Evolutionary conservation across 2,113 vertebrate species (phyloP).

Genomic region (Athene noctua): DNA sequence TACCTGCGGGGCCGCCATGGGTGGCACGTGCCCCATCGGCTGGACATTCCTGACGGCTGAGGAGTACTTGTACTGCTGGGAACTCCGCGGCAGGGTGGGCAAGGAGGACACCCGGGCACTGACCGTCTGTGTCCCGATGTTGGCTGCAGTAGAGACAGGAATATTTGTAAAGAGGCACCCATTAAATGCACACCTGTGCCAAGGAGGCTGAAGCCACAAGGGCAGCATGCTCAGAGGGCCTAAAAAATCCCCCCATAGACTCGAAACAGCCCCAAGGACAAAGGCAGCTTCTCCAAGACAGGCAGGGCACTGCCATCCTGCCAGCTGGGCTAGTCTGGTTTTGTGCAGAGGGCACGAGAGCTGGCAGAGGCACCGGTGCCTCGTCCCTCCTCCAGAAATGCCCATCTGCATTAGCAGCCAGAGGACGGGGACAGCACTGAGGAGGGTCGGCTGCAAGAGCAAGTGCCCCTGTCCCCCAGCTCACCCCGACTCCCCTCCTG

Average conservation of each 20-base stretch:
- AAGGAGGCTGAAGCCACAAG: not conserved
- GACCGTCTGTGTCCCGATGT: slow-evolving; percentile 92
- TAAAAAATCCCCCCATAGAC: rapidly evolving
- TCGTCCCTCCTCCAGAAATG: not conserved
- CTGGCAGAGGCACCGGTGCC: not conserved
- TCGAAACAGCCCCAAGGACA: not conserved
- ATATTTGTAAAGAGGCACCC: not conserved
- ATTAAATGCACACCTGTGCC: rapidly evolving
- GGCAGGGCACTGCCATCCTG: not conserved
- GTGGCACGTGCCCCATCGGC: slow-evolving; percentile 67
- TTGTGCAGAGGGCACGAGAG: not conserved
- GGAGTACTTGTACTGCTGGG: slow-evolving; percentile 83
- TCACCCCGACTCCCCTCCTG: not conserved
- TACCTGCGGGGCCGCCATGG: slow-evolving; percentile 76
- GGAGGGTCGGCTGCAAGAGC: not conserved
- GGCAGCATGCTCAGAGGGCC: not conserved
- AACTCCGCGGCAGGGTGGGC: slow-evolving; percentile 47
- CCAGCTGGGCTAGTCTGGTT: rapidly evolving
- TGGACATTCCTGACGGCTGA: slow-evolving; percentile 75
- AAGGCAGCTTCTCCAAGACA: not conserved
- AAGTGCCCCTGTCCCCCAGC: not conserved
- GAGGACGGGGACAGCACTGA: rapidly evolving
- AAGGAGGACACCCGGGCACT: slow-evolving; percentile 70
- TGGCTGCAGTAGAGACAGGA: slow-evolving; percentile 69
- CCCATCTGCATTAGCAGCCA: not conserved